phyloP scores from a whole-genome alignment of 2,797 vertebrate species.

The Labeo calbasu region DNA sequence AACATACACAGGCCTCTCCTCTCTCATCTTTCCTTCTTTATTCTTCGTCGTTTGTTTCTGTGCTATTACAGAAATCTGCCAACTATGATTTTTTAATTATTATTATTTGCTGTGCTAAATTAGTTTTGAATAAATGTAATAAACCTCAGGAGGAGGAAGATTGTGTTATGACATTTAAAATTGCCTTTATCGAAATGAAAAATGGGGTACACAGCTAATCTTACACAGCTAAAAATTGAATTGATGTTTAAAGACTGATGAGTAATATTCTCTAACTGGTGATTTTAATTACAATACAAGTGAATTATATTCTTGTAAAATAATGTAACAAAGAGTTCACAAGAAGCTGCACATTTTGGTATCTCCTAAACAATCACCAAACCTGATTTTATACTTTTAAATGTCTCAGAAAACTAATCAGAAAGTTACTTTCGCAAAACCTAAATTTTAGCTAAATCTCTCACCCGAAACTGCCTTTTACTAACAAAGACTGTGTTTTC shows the following conservation, averaged over 20 bases:
- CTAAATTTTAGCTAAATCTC: not conserved
- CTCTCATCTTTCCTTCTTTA: slow-evolving; percentile 42
- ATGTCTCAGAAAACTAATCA: not conserved
- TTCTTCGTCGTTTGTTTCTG: slow-evolving; percentile 72
- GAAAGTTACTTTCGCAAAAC: not conserved
- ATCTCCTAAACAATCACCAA: slow-evolving; percentile 2
- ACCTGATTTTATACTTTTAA: slow-evolving; percentile 24
- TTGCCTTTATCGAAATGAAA: slow-evolving; percentile 28
- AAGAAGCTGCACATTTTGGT: not conserved
- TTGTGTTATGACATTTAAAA: slow-evolving; percentile 42
- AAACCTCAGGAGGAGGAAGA: slow-evolving; percentile 43
- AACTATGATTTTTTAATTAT: slow-evolving; percentile 58
- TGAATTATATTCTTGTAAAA: slow-evolving; percentile 9
- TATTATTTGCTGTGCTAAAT: slow-evolving; percentile 49
- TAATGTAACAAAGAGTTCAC: not conserved
- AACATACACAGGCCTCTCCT: slow-evolving; percentile 59
- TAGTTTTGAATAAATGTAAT: slow-evolving; percentile 61
- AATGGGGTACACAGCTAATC: not conserved
- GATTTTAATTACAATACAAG: slow-evolving; percentile 16
- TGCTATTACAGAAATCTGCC: slow-evolving; percentile 37
- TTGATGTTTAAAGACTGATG: not conserved
- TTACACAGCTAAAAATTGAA: not conserved
- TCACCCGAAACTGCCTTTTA: slow-evolving; percentile 30
- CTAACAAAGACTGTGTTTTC: slow-evolving; percentile 18
- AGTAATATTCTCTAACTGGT: slow-evolving; percentile 4